Conservation (phyloP, 2,888 invertebrate species). For the Erebia ligea region DNA sequence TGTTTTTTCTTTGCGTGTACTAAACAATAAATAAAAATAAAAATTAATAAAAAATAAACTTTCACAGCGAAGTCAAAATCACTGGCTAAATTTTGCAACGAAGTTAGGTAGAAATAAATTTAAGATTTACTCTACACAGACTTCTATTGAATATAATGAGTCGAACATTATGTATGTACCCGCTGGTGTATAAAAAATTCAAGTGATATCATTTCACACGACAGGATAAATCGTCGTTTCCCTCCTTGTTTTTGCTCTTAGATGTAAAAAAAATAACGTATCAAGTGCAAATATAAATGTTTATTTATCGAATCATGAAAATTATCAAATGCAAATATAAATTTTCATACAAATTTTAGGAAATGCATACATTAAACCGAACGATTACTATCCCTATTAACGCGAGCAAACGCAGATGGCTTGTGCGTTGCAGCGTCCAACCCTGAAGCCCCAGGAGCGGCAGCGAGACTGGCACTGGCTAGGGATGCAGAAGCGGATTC, state of each 20-base stretch:
- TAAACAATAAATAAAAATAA: too few relatives aligned
- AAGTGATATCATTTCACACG: too few relatives aligned
- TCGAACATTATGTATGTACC: too few relatives aligned
- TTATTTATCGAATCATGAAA: background rate
- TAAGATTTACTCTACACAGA: too few relatives aligned
- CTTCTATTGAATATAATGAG: too few relatives aligned
- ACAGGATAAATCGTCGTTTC: too few relatives aligned
- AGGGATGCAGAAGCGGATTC: constrained; percentile 21
- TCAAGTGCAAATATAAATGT: constrained; percentile 1
- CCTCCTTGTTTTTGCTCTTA: background rate
- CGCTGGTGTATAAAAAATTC: too few relatives aligned
- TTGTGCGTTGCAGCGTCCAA: constrained; percentile 18
- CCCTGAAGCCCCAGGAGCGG: constrained; percentile 1
- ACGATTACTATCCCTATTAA: background rate
- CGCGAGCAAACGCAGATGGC: constrained; percentile 25
- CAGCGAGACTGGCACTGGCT: constrained; percentile 20
- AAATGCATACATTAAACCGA: background rate
- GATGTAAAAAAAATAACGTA: background rate
- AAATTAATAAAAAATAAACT: background rate
- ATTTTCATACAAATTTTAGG: background rate
- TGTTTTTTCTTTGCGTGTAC: too few relatives aligned
- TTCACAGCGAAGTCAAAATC: background rate
- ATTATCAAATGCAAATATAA: background rate
- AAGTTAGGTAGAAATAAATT: too few relatives aligned
- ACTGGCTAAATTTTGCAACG: too few relatives aligned